Conservation (phyloP, 2,888 invertebrate species). For the Nipponacmea schrenckii region DNA sequence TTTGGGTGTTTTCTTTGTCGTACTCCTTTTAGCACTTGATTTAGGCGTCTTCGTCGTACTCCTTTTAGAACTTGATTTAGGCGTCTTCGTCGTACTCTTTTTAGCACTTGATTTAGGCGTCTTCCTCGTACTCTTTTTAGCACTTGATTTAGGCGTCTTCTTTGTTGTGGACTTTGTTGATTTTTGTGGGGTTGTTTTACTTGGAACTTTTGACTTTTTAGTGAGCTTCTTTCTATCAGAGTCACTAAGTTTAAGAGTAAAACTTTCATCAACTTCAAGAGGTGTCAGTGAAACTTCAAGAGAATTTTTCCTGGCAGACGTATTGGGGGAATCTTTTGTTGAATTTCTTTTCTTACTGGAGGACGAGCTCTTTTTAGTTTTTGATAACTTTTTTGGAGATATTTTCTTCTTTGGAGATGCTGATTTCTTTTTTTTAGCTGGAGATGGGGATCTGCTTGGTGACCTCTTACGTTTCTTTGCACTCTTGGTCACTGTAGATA, state of each 20-base stretch:
- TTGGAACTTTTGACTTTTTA: too few species aligned
- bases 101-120: too few species aligned
- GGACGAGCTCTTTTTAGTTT: background rate
- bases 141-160: too few species aligned
- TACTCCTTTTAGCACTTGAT: too few species aligned
- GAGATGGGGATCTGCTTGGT: background rate
- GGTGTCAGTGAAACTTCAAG: background rate
- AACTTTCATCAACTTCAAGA: background rate
- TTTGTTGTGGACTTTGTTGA: too few species aligned
- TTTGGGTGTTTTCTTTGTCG: too few species aligned
- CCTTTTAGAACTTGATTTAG: too few species aligned
- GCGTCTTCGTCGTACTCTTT: too few species aligned
- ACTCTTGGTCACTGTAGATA: background rate
- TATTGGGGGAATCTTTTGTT: background rate
- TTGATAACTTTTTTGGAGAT: background rate
- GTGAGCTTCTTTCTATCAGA: too few species aligned
- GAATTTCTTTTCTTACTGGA: background rate
- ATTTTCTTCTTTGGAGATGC: background rate
- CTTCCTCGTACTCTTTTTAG: too few species aligned
- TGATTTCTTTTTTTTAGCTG: background rate
- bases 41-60: too few species aligned
- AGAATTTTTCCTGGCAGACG: background rate
- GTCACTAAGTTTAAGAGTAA: background rate
- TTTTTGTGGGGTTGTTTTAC: too few species aligned
- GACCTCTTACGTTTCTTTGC: background rate